Conservation (phyloP, 2,797 vertebrate species). For the Sebastolobus alascanus region DNA sequence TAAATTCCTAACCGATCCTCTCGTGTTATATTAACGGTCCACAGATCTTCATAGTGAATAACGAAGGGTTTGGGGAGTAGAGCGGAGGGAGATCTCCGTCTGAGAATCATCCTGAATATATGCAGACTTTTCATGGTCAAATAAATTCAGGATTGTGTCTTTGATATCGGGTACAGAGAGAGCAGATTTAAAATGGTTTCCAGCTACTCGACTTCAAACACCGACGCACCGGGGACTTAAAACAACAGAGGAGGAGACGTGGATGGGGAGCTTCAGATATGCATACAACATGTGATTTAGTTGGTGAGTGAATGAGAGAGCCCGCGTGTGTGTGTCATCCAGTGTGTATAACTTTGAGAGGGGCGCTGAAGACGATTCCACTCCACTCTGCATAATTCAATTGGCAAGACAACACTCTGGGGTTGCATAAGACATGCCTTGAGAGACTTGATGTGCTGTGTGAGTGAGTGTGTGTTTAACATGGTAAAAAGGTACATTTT, state of each 20-base stretch:
- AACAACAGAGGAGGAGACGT: conserved; percentile 57
- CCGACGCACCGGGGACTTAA: conserved; percentile 38
- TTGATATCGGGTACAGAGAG: conserved; percentile 54
- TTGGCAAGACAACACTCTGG: conserved; percentile 48
- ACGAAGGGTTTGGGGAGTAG: not conserved
- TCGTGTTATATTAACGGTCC: not conserved
- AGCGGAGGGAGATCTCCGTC: not conserved
- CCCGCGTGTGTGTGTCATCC: conserved; percentile 15
- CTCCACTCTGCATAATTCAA: conserved; percentile 69
- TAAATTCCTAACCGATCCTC: not conserved
- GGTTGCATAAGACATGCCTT: conserved; percentile 45
- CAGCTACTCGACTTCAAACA: conserved; percentile 66
- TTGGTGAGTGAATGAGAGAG: conserved; percentile 29
- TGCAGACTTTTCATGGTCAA: conserved; percentile 48
- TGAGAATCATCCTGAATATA: conserved; percentile 26
- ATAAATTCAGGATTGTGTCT: conserved; percentile 60
- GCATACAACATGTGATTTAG: conserved; percentile 55
- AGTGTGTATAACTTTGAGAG: conserved; percentile 47
- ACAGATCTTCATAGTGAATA: conserved; percentile 2
- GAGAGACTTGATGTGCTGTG: conserved; percentile 38
- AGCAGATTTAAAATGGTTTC: conserved; percentile 58
- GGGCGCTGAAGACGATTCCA: conserved; percentile 43
- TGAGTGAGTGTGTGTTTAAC: conserved; percentile 41
- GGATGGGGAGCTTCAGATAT: conserved; percentile 42
- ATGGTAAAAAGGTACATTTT: conserved; percentile 54